Base-by-base conservation (phyloP, 1,140 invertebrate genomes). In the Drosophila azteca region DNA sequence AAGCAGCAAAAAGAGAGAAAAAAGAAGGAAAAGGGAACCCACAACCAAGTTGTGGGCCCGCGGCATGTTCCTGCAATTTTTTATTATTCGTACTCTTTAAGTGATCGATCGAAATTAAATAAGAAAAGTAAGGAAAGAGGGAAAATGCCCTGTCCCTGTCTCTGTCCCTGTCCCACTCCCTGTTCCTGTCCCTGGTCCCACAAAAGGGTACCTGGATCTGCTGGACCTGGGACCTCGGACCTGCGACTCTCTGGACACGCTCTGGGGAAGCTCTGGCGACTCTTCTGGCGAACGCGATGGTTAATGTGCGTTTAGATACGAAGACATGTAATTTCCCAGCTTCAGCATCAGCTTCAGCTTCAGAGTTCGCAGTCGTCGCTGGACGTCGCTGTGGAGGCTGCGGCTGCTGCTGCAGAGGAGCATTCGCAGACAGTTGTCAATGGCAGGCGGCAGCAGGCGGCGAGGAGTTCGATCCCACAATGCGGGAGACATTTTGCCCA, bases 61-160 rank as follows among this genome's bases (percentile, higher is more conserved):
- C 68, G 74, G 81, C 81, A 61, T 74, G 64, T 68, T 74, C 65
- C 53, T 74, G 81, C 74, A 81, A 87, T 87, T 85, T 85, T 81
- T 85, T 76, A 84, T 84, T 85, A 85, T 84, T 87, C 82, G 77
- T 67, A 77, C 77, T 84, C 77, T 84, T 79, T 84, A 84, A 85
- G 81, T 85, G 81, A 85, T 85, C 81, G 81, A 85, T 85, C 81
- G 81, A 85, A 85, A 85, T 85, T 85, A 85, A 85, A 85, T 85
- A 85, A 85, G 81, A 85, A 81, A 85, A 80, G 81, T 84, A 84
- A 79, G 72, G 58, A 60, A 66, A 63, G 53, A 60, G 54, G 81
- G 73, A 85, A 85, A 81, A 80, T 81, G 61, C 54, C 58, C 60
- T 52, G 44, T 39, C 31, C 31, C 31, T 20, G 61, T n/a, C 45